Percentiles rank a stretch among this genome's conserved stretches.
These are phyloP conservation scores for Amblyraja radiata DNA, from an alignment of 2,797 vertebrate species.

Conservation along the genomic window DNA sequence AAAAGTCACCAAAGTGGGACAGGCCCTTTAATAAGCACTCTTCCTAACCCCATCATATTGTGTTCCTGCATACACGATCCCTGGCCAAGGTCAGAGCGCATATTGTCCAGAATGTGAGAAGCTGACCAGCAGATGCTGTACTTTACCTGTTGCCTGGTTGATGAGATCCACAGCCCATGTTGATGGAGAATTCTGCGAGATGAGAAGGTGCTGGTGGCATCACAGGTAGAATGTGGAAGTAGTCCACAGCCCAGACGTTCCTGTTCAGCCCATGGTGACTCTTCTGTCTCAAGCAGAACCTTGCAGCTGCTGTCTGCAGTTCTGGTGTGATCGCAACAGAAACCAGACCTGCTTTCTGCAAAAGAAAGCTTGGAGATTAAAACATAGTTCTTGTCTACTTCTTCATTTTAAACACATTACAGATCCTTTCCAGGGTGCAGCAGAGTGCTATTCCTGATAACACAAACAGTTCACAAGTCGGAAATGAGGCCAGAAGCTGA, in stretches of 20 bases:
- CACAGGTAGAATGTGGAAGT: constrained; percentile 85
- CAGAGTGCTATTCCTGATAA: no score
- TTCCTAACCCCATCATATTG: no score
- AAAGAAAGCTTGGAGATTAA: background rate
- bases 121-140: background rate
- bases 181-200: constrained; percentile 92
- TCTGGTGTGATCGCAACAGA: constrained; percentile 81
- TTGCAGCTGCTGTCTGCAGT: constrained; percentile 80
- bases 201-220: constrained; percentile 83
- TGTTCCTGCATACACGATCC: background rate
- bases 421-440: no score
- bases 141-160: constrained; percentile 89
- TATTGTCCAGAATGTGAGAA: background rate
- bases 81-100: no score
- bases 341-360: constrained; percentile 76
- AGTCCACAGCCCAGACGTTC: constrained; percentile 91
- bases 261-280: constrained; percentile 71
- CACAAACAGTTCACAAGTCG: no score
- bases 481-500: no score
- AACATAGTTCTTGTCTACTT: background rate
- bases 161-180: constrained; percentile 92
- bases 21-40: background rate
- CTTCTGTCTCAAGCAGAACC: constrained; percentile 88
- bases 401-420: background rate
- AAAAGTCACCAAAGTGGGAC: no score